Evolutionary conservation across 2,888 invertebrate species (phyloP).

Genomic region (Anagyrus pseudococci): DNA sequence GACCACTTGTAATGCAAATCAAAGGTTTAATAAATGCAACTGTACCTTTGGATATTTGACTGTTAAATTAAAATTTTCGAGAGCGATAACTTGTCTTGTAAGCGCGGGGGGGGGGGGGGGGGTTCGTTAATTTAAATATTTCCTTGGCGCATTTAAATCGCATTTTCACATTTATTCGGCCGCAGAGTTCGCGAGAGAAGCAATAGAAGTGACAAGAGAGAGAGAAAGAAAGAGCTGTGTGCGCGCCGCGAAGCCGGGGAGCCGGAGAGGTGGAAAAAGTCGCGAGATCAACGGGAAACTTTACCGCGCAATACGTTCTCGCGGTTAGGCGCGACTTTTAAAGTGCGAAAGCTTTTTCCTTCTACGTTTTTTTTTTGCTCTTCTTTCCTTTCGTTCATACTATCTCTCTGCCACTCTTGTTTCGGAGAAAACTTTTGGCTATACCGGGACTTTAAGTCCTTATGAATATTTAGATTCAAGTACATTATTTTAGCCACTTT

Average conservation of each 20-base stretch:
- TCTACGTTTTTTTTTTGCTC: neutral
- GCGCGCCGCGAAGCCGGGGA: too few species aligned
- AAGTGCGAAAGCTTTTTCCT: slow-evolving; percentile 14
- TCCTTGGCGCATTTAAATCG: slow-evolving; percentile 27
- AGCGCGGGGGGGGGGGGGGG: too few species aligned
- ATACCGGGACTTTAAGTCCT: slow-evolving; percentile 30
- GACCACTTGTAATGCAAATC: too few species aligned
- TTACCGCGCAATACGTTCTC: slow-evolving; percentile 35
- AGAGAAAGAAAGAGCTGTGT: neutral
- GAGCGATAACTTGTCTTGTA: neutral
- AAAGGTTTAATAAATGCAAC: neutral
- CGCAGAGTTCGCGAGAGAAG: slow-evolving; percentile 23
- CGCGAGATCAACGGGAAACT: slow-evolving; percentile 36
- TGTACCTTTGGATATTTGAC: neutral
- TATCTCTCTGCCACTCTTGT: too few species aligned
- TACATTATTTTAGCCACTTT: slow-evolving; percentile 38
- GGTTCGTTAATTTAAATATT: slow-evolving; percentile 34
- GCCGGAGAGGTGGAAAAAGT: slow-evolving; percentile 29
- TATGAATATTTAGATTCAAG: slow-evolving; percentile 38
- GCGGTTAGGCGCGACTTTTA: slow-evolving; percentile 37
- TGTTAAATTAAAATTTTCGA: slow-evolving; percentile 21
- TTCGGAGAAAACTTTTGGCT: slow-evolving; percentile 23
- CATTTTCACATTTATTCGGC: slow-evolving; percentile 31
- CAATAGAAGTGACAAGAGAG: neutral
- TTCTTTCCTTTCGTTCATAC: neutral